Evolutionary conservation across 2,797 vertebrate genomes (phyloP), one percentile per base, ranked within the genome.

Genomic region (Anas capensis): DNA sequence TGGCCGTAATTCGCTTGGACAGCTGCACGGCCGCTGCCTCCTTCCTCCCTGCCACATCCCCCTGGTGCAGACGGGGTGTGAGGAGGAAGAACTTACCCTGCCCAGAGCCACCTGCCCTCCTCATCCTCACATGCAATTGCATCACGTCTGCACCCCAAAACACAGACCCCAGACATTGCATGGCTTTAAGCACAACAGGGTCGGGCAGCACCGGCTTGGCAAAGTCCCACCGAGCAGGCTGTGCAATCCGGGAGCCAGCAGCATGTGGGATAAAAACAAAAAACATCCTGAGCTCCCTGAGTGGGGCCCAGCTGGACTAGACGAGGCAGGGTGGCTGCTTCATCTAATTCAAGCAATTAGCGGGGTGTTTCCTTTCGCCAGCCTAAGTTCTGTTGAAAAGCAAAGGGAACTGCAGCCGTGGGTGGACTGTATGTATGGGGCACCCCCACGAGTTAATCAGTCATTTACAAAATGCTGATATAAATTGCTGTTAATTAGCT

Each of bases 401-500:
- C 31, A 18, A 46, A 56, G 44, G 33, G 19, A 54, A 73, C 23
- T 8, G 1, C 61, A 65, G 42, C 60, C 0, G 2, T 0, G 27
- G 58, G 58, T 26, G 42, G 65, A 9, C 23, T 24, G 36, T 15
- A 13, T 8, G 33, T 34, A 64, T 5, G 66, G 88, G 64, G 62
- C 83, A 64, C 49, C 84, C 76, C 19, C 3, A 53, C 46, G 77
- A 82, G 72, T 56, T 77, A 51, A 90, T 80, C 17, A 6, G 78
- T 84, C 86, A 36, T 92, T 95, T 92, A 86, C 77, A 77, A 73
- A 90, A 29, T 16, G 11, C 14, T 49, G 69, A 61, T 73, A 57
- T 48, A 73, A 91, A 88, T 31, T 42, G 92, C 69, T 36, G 86
- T 44, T 88, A 90, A 88, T 95, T 65, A 86, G 62, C 77, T 80